Percentiles rank a stretch among this genome's conserved stretches.
Conservation (phyloP, 2,797 vertebrate genomes). For the Austrolebias charrua region DNA sequence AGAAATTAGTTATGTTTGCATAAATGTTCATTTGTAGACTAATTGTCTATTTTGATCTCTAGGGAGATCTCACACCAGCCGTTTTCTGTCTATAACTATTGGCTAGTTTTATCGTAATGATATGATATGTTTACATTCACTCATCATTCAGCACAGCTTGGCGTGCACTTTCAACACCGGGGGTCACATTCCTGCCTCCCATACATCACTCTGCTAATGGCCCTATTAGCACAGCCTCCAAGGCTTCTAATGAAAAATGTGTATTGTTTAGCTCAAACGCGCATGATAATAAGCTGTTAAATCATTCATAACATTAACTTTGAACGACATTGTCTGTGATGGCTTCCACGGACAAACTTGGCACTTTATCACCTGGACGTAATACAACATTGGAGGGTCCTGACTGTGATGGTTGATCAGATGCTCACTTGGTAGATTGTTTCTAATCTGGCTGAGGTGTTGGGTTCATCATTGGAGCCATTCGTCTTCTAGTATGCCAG, state of each 20-base stretch:
- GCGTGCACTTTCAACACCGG: slow-evolving; percentile 44
- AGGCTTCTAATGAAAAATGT: slow-evolving; percentile 79
- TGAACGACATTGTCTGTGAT: slow-evolving; percentile 81
- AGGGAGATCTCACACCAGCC: slow-evolving; percentile 19
- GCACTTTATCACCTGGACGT: slow-evolving; percentile 69
- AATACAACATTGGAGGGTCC: slow-evolving; percentile 54
- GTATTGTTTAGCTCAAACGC: slow-evolving; percentile 82
- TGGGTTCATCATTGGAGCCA: slow-evolving; percentile 79
- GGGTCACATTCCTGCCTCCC: slow-evolving; percentile 74
- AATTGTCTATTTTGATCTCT: slow-evolving; percentile 34
- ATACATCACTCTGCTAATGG: slow-evolving; percentile 81
- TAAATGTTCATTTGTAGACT: slow-evolving; percentile 37
- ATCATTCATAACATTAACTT: slow-evolving; percentile 84
- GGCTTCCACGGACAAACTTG: slow-evolving; percentile 45
- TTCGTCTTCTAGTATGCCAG: slow-evolving; percentile 81
- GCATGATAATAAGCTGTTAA: slow-evolving; percentile 80
- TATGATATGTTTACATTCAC: slow-evolving; percentile 48
- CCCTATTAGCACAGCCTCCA: slow-evolving; percentile 76
- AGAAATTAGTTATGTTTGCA: slow-evolving; percentile 24
- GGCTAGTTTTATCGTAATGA: slow-evolving; percentile 32
- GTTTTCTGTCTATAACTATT: slow-evolving; percentile 43
- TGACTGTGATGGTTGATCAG: slow-evolving; percentile 72
- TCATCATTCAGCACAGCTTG: slow-evolving; percentile 46
- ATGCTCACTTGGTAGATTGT: slow-evolving; percentile 71
- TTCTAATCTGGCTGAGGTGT: slow-evolving; percentile 80